Evolutionary conservation across 2,113 vertebrate species (phyloP), one percentile per base, ranked within the genome.

Genomic region (Cynoglossus semilaevis): DNA sequence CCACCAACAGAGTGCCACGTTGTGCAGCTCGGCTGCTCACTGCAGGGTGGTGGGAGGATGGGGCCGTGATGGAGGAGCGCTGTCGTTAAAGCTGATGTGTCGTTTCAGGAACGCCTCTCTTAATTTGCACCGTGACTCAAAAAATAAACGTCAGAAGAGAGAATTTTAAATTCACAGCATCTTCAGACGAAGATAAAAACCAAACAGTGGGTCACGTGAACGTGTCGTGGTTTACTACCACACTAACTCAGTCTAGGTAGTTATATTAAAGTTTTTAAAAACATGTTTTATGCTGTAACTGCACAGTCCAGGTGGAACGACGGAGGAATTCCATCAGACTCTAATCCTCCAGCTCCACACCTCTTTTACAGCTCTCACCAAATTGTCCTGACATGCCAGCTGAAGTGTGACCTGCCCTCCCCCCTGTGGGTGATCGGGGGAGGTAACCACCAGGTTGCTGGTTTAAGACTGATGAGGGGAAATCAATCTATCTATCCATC

Each of bases 1-100:
- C 68, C 56, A 58, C 60, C 51, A 17, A 65, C 58, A 73, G 41
- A 67, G 14, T 91, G 90, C 88, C 88, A 91, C 88, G 83, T 91
- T 71, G 16, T 83, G 19, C 34, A 52, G 18, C 69, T 68, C 71
- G 60, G 72, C 70, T 52, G n/a, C n/a, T n/a, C n/a, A n/a, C n/a
- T n/a, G n/a, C n/a, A n/a, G 76, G 52, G 47, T 49, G 42, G 34
- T 18, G 60, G 35, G 47, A 67, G 36, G 45, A 72, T n/a, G n/a
- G 62, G 74, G 77, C 56, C 48, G 62, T 29, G 19, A 13, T 15
- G 56, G 61, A 61, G 42, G 19, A 62, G 38, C 51, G 37, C 46
- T 42, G 64, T 53, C 11, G 15, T 70, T 57, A 81, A 74, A 70
- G 18, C 16, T n/a, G 35, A 5, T 0, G 4, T 52, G n/a, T 47